phyloP scores from a whole-genome alignment of 2,797 vertebrate species.

The Furcifer pardalis region DNA sequence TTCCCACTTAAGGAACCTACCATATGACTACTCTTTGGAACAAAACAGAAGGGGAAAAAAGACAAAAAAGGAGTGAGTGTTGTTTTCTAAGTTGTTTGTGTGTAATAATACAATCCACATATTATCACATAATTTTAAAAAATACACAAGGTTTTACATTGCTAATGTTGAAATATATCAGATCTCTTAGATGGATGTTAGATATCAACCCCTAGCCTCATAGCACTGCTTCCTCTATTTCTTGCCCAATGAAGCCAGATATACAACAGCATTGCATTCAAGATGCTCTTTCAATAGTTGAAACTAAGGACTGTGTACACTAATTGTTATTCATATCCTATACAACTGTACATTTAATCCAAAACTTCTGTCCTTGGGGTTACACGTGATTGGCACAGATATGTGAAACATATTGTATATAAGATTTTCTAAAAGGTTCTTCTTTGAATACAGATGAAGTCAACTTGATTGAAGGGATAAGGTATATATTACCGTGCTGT shows the following conservation, averaged over 20 bases:
- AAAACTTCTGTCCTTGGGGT: neutral
- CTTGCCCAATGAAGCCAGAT: neutral
- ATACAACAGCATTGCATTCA: neutral
- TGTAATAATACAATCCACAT: neutral
- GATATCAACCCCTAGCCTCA: neutral
- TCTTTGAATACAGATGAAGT: slow-evolving; percentile 8
- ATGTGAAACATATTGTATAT: slow-evolving; percentile 18
- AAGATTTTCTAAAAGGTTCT: neutral
- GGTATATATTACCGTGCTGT: slow-evolving; percentile 10
- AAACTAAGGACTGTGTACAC: neutral
- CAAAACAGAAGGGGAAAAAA: neutral
- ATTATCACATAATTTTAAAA: neutral
- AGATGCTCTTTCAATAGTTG: neutral
- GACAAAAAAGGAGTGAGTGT: neutral
- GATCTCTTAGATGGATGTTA: neutral
- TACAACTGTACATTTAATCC: neutral
- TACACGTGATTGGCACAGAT: slow-evolving; percentile 13
- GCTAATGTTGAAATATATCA: neutral
- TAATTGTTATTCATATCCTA: slow-evolving; percentile 15
- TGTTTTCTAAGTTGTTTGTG: neutral
- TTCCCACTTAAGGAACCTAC: neutral
- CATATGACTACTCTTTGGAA: neutral
- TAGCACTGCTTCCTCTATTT: neutral
- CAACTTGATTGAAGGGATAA: slow-evolving; percentile 15
- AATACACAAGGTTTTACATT: neutral